Evolutionary conservation across 2,888 invertebrate genomes (phyloP).

Genomic region (Panorpa germanica): DNA sequence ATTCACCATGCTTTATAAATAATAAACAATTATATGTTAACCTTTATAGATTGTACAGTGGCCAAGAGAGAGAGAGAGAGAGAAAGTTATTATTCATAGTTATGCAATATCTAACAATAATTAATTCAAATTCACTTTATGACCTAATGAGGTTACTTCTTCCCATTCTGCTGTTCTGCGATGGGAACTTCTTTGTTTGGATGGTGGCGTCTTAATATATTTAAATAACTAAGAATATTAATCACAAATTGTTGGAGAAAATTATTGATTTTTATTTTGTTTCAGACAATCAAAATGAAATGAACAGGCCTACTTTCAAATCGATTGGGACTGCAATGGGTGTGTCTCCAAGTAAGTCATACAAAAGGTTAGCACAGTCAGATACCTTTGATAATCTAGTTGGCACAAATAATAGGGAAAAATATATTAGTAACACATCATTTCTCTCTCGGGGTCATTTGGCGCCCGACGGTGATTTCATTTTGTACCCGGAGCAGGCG

Average conservation of each 20-base stretch:
- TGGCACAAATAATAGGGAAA: constrained; percentile 16
- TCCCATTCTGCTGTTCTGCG: no score
- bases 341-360: constrained; percentile 15
- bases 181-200: no score
- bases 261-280: constrained; percentile 1
- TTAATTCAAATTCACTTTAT: no score
- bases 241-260: background rate
- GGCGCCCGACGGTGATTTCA: constrained; percentile 30
- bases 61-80: no score
- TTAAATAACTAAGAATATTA: no score
- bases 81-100: no score
- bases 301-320: constrained; percentile 19
- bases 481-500: constrained; percentile 25
- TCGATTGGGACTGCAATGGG: constrained; percentile 18
- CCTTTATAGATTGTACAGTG: no score
- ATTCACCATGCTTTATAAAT: no score
- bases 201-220: no score
- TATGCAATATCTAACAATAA: no score
- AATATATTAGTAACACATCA: constrained; percentile 19
- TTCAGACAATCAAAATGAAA: constrained; percentile 13
- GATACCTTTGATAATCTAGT: constrained; percentile 19
- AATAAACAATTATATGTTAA: no score
- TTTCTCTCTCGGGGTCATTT: constrained; percentile 29
- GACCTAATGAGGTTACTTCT: no score
- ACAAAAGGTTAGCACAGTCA: constrained; percentile 20